Evolutionary conservation across 1,140 invertebrate genomes (phyloP).

Genomic region (Manduca sexta): DNA sequence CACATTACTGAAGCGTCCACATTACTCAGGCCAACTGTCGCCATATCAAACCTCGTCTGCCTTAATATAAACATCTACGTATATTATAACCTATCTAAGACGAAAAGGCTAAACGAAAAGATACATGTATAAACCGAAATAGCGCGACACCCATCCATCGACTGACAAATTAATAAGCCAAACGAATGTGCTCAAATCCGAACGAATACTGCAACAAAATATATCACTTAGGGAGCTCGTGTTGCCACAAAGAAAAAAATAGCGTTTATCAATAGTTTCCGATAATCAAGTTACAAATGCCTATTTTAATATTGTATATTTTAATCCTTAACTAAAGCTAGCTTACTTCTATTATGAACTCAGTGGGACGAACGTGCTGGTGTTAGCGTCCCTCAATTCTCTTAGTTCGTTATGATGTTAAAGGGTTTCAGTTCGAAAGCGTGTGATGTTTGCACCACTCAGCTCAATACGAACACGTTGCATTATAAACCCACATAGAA

Average conservation of each 20-base stretch:
- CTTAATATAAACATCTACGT: conserved; percentile 63
- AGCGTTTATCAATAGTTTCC: conserved; percentile 8
- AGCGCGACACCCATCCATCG: conserved; percentile 52
- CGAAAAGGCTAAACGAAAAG: conserved; percentile 49
- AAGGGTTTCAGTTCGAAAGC: no score
- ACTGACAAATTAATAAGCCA: conserved; percentile 37
- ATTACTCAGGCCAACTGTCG: conserved; percentile 8
- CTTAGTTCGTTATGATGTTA: no score
- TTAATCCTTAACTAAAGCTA: conserved; percentile 54
- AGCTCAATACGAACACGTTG: background rate
- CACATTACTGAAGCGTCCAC: background rate
- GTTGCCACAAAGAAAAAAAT: conserved; percentile 35
- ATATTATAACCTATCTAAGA: conserved; percentile 62
- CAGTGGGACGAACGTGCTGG: conserved; percentile 20
- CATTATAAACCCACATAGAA: background rate
- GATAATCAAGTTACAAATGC: conserved; percentile 53
- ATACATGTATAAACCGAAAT: conserved; percentile 28
- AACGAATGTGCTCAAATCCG: conserved; percentile 25
- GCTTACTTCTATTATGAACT: conserved; percentile 55
- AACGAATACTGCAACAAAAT: conserved; percentile 49
- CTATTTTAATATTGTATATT: conserved; percentile 33
- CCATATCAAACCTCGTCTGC: conserved; percentile 24
- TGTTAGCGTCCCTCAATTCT: background rate
- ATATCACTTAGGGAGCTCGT: conserved; percentile 23
- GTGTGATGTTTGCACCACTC: no score